phyloP scores from a whole-genome alignment of 23 tunicate genomes.

The Pegea sp. region DNA sequence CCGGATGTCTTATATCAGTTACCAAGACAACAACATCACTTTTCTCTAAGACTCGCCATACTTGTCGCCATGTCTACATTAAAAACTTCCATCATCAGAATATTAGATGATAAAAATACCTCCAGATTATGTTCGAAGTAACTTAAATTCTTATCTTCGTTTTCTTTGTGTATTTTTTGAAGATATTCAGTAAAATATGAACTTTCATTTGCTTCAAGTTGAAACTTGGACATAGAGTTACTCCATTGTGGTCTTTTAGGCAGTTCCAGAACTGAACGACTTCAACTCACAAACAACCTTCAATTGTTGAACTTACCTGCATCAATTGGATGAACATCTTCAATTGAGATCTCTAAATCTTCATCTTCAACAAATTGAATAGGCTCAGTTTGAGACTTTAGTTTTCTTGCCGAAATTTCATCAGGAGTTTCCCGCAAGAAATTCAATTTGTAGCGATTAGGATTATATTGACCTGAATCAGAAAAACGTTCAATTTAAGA shows the following conservation, averaged over 20 bases:
- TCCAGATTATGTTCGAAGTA: slow-evolving; percentile 96
- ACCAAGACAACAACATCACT: slow-evolving; percentile 79
- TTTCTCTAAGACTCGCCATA: slow-evolving; percentile 79
- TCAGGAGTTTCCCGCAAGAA: slow-evolving; percentile 19
- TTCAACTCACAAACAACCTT: neutral
- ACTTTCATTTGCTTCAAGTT: slow-evolving; percentile 48
- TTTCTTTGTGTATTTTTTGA: slow-evolving; percentile 25
- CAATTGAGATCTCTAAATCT: slow-evolving; percentile 14
- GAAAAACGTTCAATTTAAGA: no score
- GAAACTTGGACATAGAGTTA: slow-evolving; percentile 32
- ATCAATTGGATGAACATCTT: slow-evolving; percentile 32
- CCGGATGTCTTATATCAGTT: slow-evolving; percentile 90
- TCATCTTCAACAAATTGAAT: slow-evolving; percentile 5
- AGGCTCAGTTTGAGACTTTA: slow-evolving; percentile 13
- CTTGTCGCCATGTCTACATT: slow-evolving; percentile 72
- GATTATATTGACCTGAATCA: no score
- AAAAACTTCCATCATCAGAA: neutral
- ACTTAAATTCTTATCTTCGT: slow-evolving; percentile 39
- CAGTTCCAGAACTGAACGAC: slow-evolving; percentile 33
- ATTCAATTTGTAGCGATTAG: slow-evolving; percentile 23
- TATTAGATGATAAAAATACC: slow-evolving; percentile 4
- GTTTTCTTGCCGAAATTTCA: slow-evolving; percentile 20
- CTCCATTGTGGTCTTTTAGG: slow-evolving; percentile 83
- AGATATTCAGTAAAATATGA: slow-evolving; percentile 48
- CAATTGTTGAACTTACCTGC: slow-evolving; percentile 1